These are phyloP conservation scores for Noctua pronuba DNA, from an alignment of 2,888 invertebrate genomes.

Conservation along the genomic window DNA sequence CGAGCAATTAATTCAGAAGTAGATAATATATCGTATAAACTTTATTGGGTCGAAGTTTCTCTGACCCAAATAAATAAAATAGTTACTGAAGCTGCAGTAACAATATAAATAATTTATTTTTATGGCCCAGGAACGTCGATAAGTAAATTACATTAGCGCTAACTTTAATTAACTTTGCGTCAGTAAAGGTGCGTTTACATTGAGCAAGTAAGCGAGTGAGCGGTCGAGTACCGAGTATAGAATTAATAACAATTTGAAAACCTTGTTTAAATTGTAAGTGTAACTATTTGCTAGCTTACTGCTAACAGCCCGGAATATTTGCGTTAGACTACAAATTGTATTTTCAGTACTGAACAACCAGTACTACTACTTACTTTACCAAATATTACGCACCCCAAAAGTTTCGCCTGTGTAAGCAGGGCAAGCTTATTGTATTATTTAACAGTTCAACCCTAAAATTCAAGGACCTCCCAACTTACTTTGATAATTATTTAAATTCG, in stretches of 20 bases:
- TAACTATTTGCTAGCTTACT: slow-evolving; percentile 27
- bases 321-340: slow-evolving; percentile 24
- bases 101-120: slow-evolving; percentile 63
- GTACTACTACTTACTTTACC: slow-evolving; percentile 10
- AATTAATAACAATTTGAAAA: slow-evolving; percentile 31
- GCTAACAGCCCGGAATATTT: slow-evolving; percentile 25
- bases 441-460: slow-evolving; percentile 59
- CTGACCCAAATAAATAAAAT: slow-evolving; percentile 59
- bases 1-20: slow-evolving; percentile 37
- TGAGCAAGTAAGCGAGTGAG: slow-evolving; percentile 2
- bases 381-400: slow-evolving; percentile 44
- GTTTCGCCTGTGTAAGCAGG: slow-evolving; percentile 32
- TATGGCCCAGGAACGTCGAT: slow-evolving; percentile 56
- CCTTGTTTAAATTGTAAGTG: slow-evolving; percentile 19
- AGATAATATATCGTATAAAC: slow-evolving; percentile 49
- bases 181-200: slow-evolving; percentile 28
- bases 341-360: slow-evolving; percentile 24
- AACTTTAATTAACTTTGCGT: slow-evolving; percentile 60
- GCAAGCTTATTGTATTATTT: slow-evolving; percentile 62
- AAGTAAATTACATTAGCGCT: slow-evolving; percentile 62
- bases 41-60: slow-evolving; percentile 50
- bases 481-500: slow-evolving; percentile 66
- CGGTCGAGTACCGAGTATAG: background rate
- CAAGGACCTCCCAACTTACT: slow-evolving; percentile 39
- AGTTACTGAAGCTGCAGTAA: slow-evolving; percentile 54